Evolutionary conservation across 2,888 invertebrate genomes (phyloP), one percentile per base, ranked within the genome.

Genomic region (Phyllotreta striolata): DNA sequence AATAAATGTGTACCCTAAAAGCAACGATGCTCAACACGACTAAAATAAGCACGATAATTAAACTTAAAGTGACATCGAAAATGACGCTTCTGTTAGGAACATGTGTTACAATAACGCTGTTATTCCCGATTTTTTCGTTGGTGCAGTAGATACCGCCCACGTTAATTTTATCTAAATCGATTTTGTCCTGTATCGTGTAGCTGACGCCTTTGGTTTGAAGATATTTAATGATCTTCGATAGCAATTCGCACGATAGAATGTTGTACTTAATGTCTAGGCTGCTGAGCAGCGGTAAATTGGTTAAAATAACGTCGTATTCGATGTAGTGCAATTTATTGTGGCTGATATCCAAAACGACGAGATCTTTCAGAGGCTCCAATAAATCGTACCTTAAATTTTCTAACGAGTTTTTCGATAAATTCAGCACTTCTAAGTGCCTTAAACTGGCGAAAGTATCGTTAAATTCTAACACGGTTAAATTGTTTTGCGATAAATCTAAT

Each of bases 141-240:
- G 43, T 71, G 62, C 81, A 81, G 61, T 76, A 76, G 68, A 81
- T 80, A 4, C 81, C 81, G 6, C 74, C 79, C 6, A 81, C 76
- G 66, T 81, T 81, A 62, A 80, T 77, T 58, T 73, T 72, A 14
- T 77, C 75, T 13, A 73, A 75, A 14, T 76, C 66, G 6, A 76
- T 70, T 13, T 74, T 66, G 60, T 79, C 77, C 55, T 74, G 74
- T 6, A 76, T 70, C 4, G 76, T 79, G 59, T 75, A 80, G 39
- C 70, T 74, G 3, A 80, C 75, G 13, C 67, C 56, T 55, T 75
- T 77, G 6, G 60, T 69, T 40, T 74, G 73, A 35, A 80, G 71
- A 69, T 73, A 81, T n/a, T 55, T 63, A 7, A 80, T 76, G 66
- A 80, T 77, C 58, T 76, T 72, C 1, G 69, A 62, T 24, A 81